Percentiles rank a stretch among this genome's conserved stretches.
Conservation (phyloP, 1,140 invertebrate genomes). For the Drosophila busckii region DNA sequence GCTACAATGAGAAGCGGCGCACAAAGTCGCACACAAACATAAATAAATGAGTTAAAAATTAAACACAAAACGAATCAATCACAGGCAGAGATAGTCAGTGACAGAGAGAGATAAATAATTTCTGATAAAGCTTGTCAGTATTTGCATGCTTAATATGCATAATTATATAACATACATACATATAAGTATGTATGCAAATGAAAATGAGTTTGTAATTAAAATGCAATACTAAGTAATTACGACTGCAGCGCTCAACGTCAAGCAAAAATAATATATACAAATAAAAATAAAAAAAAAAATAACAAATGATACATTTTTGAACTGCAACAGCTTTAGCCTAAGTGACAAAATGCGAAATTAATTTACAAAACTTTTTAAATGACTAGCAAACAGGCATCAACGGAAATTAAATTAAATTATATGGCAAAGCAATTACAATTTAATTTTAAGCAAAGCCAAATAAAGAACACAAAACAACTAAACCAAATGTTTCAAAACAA, state of each 20-base stretch:
- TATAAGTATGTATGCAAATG: conserved; percentile 23
- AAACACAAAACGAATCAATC: conserved; percentile 21
- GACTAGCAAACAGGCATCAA: conserved; percentile 35
- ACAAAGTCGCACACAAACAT: conserved; percentile 20
- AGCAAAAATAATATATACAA: conserved; percentile 13
- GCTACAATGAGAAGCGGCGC: conserved; percentile 30
- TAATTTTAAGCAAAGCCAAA: conserved; percentile 57
- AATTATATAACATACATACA: background rate
- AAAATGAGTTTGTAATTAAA: conserved; percentile 65
- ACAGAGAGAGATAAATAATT: conserved; percentile 22
- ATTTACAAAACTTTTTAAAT: conserved; percentile 31
- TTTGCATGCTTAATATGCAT: conserved; percentile 23
- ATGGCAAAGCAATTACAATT: conserved; percentile 52
- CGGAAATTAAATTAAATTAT: conserved; percentile 33
- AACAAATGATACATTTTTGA: conserved; percentile 33
- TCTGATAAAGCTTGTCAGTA: conserved; percentile 43
- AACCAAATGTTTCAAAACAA: conserved; percentile 25
- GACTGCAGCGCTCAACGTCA: conserved; percentile 13
- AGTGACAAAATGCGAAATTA: conserved; percentile 27
- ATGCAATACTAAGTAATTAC: conserved; percentile 58
- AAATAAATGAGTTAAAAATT: conserved; percentile 30
- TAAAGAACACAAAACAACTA: conserved; percentile 40
- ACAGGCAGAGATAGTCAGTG: conserved; percentile 13
- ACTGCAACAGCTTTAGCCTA: conserved; percentile 45
- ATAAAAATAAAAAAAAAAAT: conserved; percentile 16